Evolutionary conservation across 2,797 vertebrate genomes (phyloP).

Genomic region (Chloroceryle amazona): DNA sequence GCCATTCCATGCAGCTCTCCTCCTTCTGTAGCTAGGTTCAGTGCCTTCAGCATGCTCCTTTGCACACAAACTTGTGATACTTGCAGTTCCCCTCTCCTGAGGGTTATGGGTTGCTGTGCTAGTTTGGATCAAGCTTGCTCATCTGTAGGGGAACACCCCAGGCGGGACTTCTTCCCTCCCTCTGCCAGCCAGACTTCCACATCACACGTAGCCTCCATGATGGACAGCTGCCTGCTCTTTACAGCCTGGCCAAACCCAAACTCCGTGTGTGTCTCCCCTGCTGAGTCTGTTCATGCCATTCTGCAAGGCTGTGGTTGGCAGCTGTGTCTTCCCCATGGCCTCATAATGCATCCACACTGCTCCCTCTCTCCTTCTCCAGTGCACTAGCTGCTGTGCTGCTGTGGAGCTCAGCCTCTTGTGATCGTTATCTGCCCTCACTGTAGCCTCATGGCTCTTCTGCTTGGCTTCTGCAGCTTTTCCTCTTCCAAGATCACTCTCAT

Average conservation of each 20-base stretch:
- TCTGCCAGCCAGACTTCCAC: background rate
- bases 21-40: background rate
- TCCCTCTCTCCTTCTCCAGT: background rate
- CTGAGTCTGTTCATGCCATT: background rate
- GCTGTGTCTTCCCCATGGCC: background rate
- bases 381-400: background rate
- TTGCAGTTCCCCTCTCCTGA: background rate
- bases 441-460: background rate
- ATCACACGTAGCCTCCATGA: accelerated
- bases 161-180: background rate
- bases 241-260: background rate
- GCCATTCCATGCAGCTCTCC: background rate
- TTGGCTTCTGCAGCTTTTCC: background rate
- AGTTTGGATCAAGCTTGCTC: background rate
- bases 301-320: background rate
- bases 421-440: background rate
- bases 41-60: background rate
- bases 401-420: background rate
- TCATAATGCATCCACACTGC: accelerated
- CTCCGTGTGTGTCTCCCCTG: background rate
- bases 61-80: background rate
- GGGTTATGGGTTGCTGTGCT: background rate
- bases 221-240: background rate
- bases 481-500: background rate
- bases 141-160: background rate